Evolutionary conservation across 2,113 vertebrate genomes (phyloP).

Genomic region (Tautogolabrus adspersus): DNA sequence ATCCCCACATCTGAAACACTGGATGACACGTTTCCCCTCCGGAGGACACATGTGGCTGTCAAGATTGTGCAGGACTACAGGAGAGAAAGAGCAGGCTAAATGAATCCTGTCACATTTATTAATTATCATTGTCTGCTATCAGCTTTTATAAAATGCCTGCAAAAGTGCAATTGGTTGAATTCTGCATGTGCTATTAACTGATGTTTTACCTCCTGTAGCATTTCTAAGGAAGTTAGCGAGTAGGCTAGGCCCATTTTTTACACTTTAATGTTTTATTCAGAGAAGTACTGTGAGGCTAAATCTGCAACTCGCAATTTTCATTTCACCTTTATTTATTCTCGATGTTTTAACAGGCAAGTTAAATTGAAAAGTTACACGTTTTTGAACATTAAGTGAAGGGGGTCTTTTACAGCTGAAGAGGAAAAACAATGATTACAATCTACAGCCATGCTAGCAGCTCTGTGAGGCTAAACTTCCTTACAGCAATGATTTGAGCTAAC

Average conservation of each 20-base stretch:
- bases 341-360: too few relatives aligned
- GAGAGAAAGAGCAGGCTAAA: neutral
- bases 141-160: neutral
- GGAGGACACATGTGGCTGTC: conserved; percentile 81
- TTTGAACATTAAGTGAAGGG: too few relatives aligned
- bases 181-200: too few relatives aligned
- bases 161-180: neutral
- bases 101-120: neutral
- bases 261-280: neutral
- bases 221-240: neutral
- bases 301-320: too few relatives aligned
- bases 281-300: too few relatives aligned
- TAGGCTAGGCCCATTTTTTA: too few relatives aligned
- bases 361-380: too few relatives aligned
- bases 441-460: neutral
- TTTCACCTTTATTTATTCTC: too few relatives aligned
- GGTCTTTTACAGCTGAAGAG: too few relatives aligned
- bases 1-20: conserved; percentile 92
- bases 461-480: neutral
- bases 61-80: conserved; percentile 86
- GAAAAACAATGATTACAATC: too few relatives aligned
- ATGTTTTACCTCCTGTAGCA: neutral
- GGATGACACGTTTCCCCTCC: conserved; percentile 86
- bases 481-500: neutral
- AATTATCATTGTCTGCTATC: neutral